These are phyloP conservation scores for Sebastes wilsoni DNA, from an alignment of 2,797 vertebrate genomes.

Conservation along the genomic window DNA sequence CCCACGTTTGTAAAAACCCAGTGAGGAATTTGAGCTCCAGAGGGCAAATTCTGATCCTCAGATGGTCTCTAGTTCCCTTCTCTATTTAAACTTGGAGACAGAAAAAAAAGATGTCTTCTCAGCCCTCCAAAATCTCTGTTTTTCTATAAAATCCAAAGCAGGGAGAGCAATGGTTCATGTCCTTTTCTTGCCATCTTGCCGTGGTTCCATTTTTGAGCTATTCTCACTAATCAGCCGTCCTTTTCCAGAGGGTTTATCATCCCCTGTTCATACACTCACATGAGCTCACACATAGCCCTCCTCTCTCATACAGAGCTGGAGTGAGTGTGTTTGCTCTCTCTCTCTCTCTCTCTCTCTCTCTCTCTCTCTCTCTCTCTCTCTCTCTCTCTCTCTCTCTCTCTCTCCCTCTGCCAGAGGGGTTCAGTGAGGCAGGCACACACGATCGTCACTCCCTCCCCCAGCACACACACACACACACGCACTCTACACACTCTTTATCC, in stretches of 20 bases:
- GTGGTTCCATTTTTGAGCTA: conserved; percentile 50
- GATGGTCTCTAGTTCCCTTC: conserved; percentile 10
- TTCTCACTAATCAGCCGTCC: conserved; percentile 61
- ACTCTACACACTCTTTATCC: conserved; percentile 38
- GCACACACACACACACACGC: conserved; percentile 6
- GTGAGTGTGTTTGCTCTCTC: conserved; percentile 47
- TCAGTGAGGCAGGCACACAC: conserved; percentile 74
- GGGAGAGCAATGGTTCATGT: conserved; percentile 24
- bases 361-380: conserved; percentile 19
- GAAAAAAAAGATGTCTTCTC: conserved; percentile 12
- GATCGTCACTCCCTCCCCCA: conserved; percentile 70
- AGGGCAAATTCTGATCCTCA: conserved; percentile 35
- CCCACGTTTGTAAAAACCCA: conserved; percentile 9
- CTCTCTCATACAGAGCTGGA: conserved; percentile 54
- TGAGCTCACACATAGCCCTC: conserved; percentile 67
- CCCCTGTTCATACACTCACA: conserved; percentile 70
- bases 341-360: conserved; percentile 56
- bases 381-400: conserved; percentile 30
- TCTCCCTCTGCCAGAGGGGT: conserved; percentile 73
- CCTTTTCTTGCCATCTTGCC: conserved; percentile 53
- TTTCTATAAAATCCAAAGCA: conserved; percentile 49
- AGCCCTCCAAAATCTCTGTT: conserved; percentile 21
- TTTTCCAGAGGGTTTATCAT: conserved; percentile 71
- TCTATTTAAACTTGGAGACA: conserved; percentile 33
- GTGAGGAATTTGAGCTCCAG: conserved; percentile 18